A percentile compares a stretch with the other conserved stretches of the same genome.
phyloP scores from a whole-genome alignment of 2,797 vertebrate species.

The Galagoides demidoff region DNA sequence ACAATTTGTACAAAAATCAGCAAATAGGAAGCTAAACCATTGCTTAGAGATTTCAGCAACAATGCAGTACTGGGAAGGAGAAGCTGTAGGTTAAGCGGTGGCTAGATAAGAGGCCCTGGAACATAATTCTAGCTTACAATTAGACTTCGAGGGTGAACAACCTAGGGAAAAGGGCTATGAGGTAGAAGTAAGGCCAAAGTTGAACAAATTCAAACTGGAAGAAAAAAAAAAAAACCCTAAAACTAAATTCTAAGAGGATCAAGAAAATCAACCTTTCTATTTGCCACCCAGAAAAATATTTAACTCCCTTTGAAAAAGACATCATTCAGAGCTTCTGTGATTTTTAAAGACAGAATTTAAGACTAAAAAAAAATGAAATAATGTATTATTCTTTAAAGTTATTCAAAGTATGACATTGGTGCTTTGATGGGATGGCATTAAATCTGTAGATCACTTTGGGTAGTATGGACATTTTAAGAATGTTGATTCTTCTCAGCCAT shows the following conservation, averaged over 20 bases:
- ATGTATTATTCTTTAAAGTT: too few species aligned
- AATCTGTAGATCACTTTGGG: too few species aligned
- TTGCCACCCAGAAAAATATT: background rate
- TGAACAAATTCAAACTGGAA: background rate
- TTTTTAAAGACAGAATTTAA: background rate
- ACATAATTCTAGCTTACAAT: background rate
- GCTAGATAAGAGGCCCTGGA: background rate
- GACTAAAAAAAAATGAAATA: background rate
- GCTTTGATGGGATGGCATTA: too few species aligned
- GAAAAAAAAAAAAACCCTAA: background rate
- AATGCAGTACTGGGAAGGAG: background rate
- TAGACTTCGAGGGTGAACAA: background rate
- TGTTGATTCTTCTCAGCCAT: too few species aligned
- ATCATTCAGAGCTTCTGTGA: background rate
- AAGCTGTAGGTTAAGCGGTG: background rate
- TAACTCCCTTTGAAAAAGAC: background rate
- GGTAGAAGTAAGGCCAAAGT: background rate
- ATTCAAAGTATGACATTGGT: too few species aligned
- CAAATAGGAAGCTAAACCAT: background rate
- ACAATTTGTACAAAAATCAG: background rate
- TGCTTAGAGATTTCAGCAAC: background rate
- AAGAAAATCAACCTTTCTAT: background rate
- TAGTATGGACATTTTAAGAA: too few species aligned
- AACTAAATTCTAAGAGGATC: background rate
- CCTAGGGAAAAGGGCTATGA: background rate